Percentiles rank a stretch among this genome's conserved stretches.
Conservation (phyloP, 2,113 vertebrate species). For the Sorex araneus region DNA sequence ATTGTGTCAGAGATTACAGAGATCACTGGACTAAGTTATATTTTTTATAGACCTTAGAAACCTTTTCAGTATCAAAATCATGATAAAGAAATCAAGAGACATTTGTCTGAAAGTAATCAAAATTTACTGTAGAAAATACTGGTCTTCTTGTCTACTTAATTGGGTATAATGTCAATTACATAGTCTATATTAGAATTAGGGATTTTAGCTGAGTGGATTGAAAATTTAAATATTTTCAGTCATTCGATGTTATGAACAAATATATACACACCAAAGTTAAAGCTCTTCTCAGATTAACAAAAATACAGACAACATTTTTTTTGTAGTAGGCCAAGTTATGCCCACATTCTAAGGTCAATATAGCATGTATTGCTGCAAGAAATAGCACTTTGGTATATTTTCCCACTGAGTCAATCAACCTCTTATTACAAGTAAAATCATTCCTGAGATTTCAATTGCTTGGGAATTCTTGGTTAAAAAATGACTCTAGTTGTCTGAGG, state of each 20-base stretch:
- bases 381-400: conserved; percentile 38
- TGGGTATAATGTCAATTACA: background rate
- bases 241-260: background rate
- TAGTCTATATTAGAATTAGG: background rate
- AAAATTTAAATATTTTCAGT: background rate
- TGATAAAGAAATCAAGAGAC: conserved; percentile 14
- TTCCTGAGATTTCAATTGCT: conserved; percentile 64
- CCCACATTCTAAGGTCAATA: conserved; percentile 3
- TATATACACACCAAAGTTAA: background rate
- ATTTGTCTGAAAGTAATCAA: conserved; percentile 27
- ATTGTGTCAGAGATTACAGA: conserved; percentile 43
- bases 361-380: background rate
- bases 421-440: conserved; percentile 41
- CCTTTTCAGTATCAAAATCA: background rate
- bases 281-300: background rate
- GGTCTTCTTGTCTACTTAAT: background rate
- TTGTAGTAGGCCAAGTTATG: background rate
- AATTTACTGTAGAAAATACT: conserved; percentile 7
- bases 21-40: conserved; percentile 32
- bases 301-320: background rate
- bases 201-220: background rate
- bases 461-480: conserved; percentile 71
- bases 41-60: conserved; percentile 4
- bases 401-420: conserved; percentile 31
- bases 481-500: conserved; percentile 66